Evolutionary conservation across 2,113 vertebrate genomes (phyloP).

Genomic region (Aspidoscelis tigris): DNA sequence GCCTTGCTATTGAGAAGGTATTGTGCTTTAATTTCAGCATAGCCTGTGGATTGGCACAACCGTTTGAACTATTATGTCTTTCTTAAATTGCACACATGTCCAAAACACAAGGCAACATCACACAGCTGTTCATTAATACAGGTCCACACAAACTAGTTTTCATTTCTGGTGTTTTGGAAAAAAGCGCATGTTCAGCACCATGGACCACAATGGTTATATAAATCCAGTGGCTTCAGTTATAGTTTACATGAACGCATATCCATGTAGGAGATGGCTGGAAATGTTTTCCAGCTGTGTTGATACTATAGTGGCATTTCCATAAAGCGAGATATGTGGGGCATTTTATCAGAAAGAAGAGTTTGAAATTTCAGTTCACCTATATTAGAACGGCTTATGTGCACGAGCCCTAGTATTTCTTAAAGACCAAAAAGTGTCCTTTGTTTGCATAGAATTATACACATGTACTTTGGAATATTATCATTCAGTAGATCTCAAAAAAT

Average conservation of each 20-base stretch:
- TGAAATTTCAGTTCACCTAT: background rate
- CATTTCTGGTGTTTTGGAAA: background rate
- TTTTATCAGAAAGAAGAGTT: background rate
- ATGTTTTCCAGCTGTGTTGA: background rate
- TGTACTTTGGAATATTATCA: background rate
- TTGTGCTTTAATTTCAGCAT: background rate
- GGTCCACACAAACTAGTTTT: background rate
- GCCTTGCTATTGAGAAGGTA: background rate
- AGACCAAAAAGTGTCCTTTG: background rate
- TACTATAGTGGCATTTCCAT: background rate
- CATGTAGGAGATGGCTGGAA: background rate
- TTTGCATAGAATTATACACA: background rate
- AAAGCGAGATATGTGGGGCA: background rate
- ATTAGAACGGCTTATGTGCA: background rate
- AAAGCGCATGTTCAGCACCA: slow-evolving; percentile 29
- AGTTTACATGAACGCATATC: background rate
- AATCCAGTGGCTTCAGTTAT: background rate
- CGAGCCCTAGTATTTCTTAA: background rate
- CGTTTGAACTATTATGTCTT: background rate
- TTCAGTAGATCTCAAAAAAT: too few relatives aligned
- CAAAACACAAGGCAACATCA: background rate
- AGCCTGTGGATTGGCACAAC: background rate
- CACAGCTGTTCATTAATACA: background rate
- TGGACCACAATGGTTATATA: slow-evolving; percentile 22
- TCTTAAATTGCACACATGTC: background rate